Conservation (phyloP, 1,140 invertebrate genomes). For the Calephelis virginiensis region DNA sequence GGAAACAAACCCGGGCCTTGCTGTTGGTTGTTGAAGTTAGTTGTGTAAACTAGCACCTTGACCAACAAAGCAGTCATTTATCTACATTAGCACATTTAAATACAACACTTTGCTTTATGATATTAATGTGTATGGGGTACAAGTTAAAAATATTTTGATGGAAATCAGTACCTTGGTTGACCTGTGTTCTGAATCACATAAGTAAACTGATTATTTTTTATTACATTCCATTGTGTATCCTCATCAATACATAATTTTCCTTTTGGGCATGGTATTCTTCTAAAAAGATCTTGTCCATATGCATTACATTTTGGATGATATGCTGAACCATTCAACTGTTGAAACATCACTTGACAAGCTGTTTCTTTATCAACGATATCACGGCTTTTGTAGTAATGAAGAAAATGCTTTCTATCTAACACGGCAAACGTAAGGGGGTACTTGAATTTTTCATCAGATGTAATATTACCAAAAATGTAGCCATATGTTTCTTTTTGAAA, state of each 20-base stretch:
- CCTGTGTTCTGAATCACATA: slow-evolving; percentile 93
- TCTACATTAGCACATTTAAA: too few relatives aligned
- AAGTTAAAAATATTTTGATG: too few relatives aligned
- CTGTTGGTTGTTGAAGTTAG: too few relatives aligned
- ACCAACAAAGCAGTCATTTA: too few relatives aligned
- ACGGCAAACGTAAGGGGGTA: slow-evolving; percentile 91
- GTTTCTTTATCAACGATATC: slow-evolving; percentile 80
- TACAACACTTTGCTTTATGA: too few relatives aligned
- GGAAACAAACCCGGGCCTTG: too few relatives aligned
- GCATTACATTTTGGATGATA: slow-evolving; percentile 91
- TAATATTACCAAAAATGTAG: slow-evolving; percentile 97
- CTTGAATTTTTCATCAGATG: slow-evolving; percentile 82
- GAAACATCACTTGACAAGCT: slow-evolving; percentile 92
- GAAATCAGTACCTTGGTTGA: slow-evolving; percentile 86
- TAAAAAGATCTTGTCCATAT: slow-evolving; percentile 91
- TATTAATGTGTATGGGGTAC: too few relatives aligned
- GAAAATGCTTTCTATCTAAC: slow-evolving; percentile 91
- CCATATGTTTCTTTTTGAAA: slow-evolving; percentile 90
- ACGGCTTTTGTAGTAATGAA: slow-evolving; percentile 92
- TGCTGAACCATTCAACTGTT: slow-evolving; percentile 87
- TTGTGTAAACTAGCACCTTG: too few relatives aligned
- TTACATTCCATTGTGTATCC: slow-evolving; percentile 89
- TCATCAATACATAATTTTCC: slow-evolving; percentile 92
- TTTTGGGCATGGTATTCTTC: slow-evolving; percentile 91
- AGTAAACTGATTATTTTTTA: slow-evolving; percentile 94